Conservation (phyloP, 2,888 invertebrate genomes). For the Tetranychus truncatus region DNA sequence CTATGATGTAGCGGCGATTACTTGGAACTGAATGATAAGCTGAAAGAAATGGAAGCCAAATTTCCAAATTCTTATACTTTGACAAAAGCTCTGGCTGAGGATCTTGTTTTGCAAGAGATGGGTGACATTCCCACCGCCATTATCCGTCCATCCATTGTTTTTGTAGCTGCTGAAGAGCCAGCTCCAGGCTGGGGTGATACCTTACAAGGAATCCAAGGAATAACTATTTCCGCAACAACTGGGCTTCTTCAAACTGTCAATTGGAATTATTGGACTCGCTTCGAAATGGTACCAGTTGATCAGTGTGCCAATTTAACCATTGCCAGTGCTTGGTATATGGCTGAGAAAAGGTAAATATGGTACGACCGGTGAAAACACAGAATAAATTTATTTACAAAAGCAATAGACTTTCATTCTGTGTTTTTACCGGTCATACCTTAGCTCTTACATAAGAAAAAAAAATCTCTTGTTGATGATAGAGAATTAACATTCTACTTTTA, state of each 20-base stretch:
- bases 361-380: no score
- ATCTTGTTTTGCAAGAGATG: not conserved
- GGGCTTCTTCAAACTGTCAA: slow-evolving; percentile 7
- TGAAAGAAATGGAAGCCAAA: not conserved
- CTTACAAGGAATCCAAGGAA: slow-evolving; percentile 6
- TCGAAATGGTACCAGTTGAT: slow-evolving; percentile 17
- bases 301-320: slow-evolving; percentile 9
- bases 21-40: not conserved
- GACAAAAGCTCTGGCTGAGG: slow-evolving; percentile 6
- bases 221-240: not conserved
- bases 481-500: no score
- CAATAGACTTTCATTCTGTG: no score
- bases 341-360: not conserved
- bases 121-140: not conserved
- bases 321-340: slow-evolving; percentile 11
- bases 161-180: not conserved
- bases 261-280: not conserved
- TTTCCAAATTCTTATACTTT: slow-evolving; percentile 9
- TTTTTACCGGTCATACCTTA: no score
- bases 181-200: slow-evolving; percentile 4
- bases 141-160: slow-evolving; percentile 3
- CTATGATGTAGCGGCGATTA: not conserved
- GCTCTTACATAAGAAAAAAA: no score
- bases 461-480: no score
- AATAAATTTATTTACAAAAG: no score